These are phyloP conservation scores for Griposia aprilina DNA, from an alignment of 2,888 invertebrate species.

Conservation along the genomic window DNA sequence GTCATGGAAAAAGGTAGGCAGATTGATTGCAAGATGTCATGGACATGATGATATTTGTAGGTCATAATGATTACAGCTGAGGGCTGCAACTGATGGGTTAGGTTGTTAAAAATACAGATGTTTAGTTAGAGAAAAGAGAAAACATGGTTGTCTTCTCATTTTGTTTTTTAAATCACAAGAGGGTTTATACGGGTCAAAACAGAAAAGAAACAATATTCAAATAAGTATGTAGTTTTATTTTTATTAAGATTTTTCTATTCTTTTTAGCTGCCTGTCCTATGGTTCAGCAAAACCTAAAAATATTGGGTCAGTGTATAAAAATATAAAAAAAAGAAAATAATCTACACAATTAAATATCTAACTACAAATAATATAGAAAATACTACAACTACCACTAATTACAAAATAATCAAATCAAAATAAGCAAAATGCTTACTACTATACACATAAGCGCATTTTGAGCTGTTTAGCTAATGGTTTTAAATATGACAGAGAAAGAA, in stretches of 20 bases:
- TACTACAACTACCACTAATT: constrained; percentile 15
- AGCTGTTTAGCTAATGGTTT: background rate
- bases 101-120: background rate
- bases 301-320: constrained; percentile 39
- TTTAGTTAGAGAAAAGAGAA: background rate
- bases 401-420: constrained; percentile 22
- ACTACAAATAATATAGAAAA: constrained; percentile 25
- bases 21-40: background rate
- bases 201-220: constrained; percentile 63
- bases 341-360: constrained; percentile 11
- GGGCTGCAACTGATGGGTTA: background rate
- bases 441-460: constrained; percentile 8
- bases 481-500: background rate
- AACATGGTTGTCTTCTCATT: background rate
- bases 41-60: too few relatives aligned
- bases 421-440: constrained; percentile 36
- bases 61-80: background rate
- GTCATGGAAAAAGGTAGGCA: background rate
- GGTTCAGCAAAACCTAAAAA: constrained; percentile 57
- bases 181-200: constrained; percentile 30
- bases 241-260: constrained; percentile 28
- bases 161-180: background rate
- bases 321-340: background rate
- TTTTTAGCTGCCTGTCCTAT: constrained; percentile 42
- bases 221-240: constrained; percentile 37